Conservation (phyloP, 2,797 vertebrate species). For the Craterocephalus amniculus region DNA sequence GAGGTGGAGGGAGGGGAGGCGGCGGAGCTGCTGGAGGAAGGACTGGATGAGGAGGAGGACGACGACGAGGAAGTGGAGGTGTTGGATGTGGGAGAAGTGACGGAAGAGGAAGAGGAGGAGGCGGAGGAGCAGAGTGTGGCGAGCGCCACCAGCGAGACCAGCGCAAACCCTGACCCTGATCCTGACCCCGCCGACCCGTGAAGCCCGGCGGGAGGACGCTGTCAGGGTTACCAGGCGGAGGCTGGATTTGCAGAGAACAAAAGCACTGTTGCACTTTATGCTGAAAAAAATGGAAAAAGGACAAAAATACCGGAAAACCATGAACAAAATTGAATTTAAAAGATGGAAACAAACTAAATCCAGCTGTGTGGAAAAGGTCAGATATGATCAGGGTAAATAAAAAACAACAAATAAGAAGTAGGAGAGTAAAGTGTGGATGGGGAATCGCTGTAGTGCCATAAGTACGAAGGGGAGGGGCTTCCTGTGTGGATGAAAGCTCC, state of each 20-base stretch:
- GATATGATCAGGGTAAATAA: slow-evolving; percentile 87
- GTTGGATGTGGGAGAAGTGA: slow-evolving; percentile 76
- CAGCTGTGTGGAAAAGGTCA: slow-evolving; percentile 81
- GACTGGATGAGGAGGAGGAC: slow-evolving; percentile 70
- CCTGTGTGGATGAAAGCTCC: slow-evolving; percentile 53
- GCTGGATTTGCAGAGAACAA: slow-evolving; percentile 80
- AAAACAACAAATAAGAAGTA: slow-evolving; percentile 49
- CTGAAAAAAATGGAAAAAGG: slow-evolving; percentile 85
- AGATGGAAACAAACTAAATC: slow-evolving; percentile 48
- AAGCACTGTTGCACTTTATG: slow-evolving; percentile 99
- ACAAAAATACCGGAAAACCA: slow-evolving; percentile 74
- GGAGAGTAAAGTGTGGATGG: slow-evolving; percentile 72
- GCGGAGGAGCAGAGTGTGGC: slow-evolving; percentile 73
- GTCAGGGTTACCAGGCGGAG: slow-evolving; percentile 35
- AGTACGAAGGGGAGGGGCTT: slow-evolving; percentile 75
- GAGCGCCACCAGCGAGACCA: slow-evolving; percentile 70
- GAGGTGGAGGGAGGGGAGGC: slow-evolving; percentile 59
- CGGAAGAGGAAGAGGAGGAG: slow-evolving; percentile 66
- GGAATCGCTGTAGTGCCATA: slow-evolving; percentile 90
- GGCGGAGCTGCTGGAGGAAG: slow-evolving; percentile 66
- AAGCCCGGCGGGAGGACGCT: slow-evolving; percentile 42
- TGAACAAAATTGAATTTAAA: slow-evolving; percentile 56
- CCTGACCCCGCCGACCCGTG: slow-evolving; percentile 55
- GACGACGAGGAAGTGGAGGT: slow-evolving; percentile 78
- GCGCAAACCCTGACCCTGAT: slow-evolving; percentile 61